Base-by-base conservation (phyloP, 2,888 invertebrate species). In the Selenia dentaria region DNA sequence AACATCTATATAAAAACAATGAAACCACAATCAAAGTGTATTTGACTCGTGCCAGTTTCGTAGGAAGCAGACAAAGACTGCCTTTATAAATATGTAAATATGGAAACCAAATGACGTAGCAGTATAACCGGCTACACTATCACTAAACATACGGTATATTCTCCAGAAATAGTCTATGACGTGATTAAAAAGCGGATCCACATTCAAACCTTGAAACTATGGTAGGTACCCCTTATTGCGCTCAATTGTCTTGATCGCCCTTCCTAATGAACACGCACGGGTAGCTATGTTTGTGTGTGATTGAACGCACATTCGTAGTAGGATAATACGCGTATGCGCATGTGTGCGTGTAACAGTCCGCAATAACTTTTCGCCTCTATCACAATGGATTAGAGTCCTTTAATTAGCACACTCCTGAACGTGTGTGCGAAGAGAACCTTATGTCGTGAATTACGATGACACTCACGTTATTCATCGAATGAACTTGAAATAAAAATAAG, bases 151-250 rank as follows among this genome's bases (percentile, higher is more conserved):
- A 62, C 47, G 56, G 59, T 62, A 64, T 57, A 63, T 67, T 18
- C 26, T 46, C 63, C 68, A 69, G 71, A 82, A 79, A 79, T 79
- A 83, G 67, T 55, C 33, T 39, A 52, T 82, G 77, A 74, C 75
- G 77, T 68, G 74, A 79, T 59, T 55, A 59, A 67, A 64, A 70
- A 63, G 67, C 71, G 69, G 61, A 71, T 74, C 73, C 74, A 74
- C 75, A 74, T 67, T 67, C 60, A 74, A 67, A 70, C 84, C 86
- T 84, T 85, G 85, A 73, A 71, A 46, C 66, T 57, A 57, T 63
- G 58, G 57, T 52, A 57, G 20, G 47, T 36, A 47, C n/a, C n/a
- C n/a, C n/a, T 54, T 56, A 59, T 56, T 50, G 50, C 48, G 37
- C 39, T 56, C 67, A 70, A 74, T 71, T 76, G 79, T 71, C 76